Evolutionary conservation across 2,113 vertebrate genomes (phyloP), one percentile per base, ranked within the genome.

Genomic region (Centropus bengalensis): DNA sequence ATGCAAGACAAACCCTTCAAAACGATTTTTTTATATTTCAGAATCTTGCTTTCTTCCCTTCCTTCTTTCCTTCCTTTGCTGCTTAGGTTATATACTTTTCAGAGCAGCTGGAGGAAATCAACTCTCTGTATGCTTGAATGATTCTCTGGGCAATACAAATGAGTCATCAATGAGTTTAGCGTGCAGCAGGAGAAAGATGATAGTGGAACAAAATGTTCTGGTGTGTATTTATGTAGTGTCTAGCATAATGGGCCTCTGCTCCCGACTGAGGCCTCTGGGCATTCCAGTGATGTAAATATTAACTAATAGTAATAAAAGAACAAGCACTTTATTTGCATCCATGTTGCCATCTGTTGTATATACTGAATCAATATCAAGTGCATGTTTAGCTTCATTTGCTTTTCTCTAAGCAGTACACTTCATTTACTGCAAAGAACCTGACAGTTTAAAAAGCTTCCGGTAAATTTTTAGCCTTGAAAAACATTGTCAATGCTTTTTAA

Each of bases 231-330:
- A 30, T 92, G 63, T 80, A 74, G 78, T 69, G 36, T 89, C 74
- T 85, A 59, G 70, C 51, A 66, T 91, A 94, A 92, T 36, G 45
- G 69, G 27, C 60, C 60, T 91, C 83, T 91, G 58, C 78, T 96
- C 38, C 94, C 73, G 66, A 73, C 62, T 82, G 84, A 89, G 40
- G 51, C 70, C 75, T 88, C 89, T 93, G 87, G 38, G 63, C 51
- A 82, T 94, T 91, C 23, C 84, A 96, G 54, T 77, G 89, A 91
- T 95, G 87, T 94, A 95, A 96, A 94, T 96, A 96, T 95, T 96
- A 96, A 94, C 81, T 94, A 94, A 77, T 91, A 96, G 79, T 87
- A 96, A 92, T 93, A 91, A 92, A 92, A 92, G 54, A 81, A 87
- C 54, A 73, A 82, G 63, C 66, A 77, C 63, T 94, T 95, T 92